These are phyloP conservation scores for Sympetrum striolatum DNA, from an alignment of 2,888 invertebrate genomes.

Conservation along the genomic window DNA sequence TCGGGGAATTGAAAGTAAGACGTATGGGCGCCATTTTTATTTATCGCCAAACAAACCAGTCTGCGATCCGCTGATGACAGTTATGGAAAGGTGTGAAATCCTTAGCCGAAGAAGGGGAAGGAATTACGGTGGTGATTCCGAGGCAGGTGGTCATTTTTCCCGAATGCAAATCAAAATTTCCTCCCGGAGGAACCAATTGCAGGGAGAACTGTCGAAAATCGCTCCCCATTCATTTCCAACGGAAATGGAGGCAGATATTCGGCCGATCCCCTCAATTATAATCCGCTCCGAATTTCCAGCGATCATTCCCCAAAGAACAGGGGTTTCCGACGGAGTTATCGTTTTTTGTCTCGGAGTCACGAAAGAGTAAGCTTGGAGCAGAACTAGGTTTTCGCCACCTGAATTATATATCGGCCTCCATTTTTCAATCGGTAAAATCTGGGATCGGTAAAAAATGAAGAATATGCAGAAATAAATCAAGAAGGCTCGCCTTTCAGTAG, in stretches of 20 bases:
- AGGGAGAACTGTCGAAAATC: neutral
- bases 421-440: neutral
- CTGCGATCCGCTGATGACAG: conserved; percentile 10
- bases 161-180: conserved; percentile 34
- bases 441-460: neutral
- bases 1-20: neutral
- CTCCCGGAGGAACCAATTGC: neutral
- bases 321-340: neutral
- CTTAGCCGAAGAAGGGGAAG: neutral
- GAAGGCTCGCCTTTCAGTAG: neutral
- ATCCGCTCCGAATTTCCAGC: conserved; percentile 10
- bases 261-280: conserved; percentile 17
- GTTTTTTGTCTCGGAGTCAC: neutral
- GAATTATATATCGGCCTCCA: neutral
- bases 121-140: conserved; percentile 27
- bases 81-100: conserved; percentile 25
- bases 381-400: neutral
- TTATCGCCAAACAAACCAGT: neutral
- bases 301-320: neutral
- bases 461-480: neutral
- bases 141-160: neutral
- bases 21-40: neutral
- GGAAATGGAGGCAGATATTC: neutral
- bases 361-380: neutral
- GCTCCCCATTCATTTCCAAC: conserved; percentile 15